These are phyloP conservation scores for Mythimna vitellina DNA, from an alignment of 2,888 invertebrate genomes.

Conservation along the genomic window DNA sequence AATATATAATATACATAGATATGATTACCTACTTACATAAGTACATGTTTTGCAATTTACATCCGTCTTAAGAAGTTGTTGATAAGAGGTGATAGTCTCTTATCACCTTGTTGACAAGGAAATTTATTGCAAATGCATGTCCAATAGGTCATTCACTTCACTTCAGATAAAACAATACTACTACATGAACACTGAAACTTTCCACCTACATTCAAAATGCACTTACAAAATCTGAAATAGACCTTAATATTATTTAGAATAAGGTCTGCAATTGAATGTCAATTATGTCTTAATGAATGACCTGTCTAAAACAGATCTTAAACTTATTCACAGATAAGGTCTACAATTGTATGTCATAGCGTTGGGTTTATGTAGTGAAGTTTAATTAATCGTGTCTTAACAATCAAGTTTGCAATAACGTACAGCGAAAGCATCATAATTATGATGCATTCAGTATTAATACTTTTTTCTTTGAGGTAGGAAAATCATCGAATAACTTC, in stretches of 20 bases:
- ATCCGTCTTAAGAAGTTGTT: neutral
- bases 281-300: neutral
- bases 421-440: neutral
- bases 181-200: constrained; percentile 38
- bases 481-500: no score
- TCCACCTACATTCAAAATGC: constrained; percentile 17
- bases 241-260: neutral
- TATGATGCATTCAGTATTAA: neutral
- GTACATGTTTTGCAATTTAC: neutral
- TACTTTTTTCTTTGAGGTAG: no score
- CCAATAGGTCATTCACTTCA: constrained; percentile 40
- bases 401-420: constrained; percentile 16
- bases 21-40: no score
- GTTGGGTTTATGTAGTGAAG: constrained; percentile 2
- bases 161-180: constrained; percentile 38
- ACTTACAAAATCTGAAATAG: neutral
- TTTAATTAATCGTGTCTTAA: constrained; percentile 13
- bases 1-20: no score
- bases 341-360: constrained; percentile 5
- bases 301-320: neutral
- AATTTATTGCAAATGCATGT: constrained; percentile 39
- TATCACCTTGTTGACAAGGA: constrained; percentile 35
- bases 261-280: neutral
- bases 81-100: neutral
- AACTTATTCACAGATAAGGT: neutral